Evolutionary conservation across 2,113 vertebrate species (phyloP).

Genomic region (Upupa epops): DNA sequence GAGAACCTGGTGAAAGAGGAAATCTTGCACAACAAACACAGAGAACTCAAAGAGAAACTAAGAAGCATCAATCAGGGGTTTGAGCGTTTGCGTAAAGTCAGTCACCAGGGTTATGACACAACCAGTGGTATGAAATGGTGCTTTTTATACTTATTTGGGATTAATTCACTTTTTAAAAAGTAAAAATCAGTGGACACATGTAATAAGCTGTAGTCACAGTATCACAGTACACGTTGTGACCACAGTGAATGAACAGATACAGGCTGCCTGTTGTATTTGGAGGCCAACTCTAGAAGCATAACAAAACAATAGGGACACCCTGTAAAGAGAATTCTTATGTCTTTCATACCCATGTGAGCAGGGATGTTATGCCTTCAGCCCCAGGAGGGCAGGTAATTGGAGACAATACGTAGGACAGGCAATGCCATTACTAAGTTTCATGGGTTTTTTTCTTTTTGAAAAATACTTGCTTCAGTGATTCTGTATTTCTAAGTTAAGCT

Average conservation of each 20-base stretch:
- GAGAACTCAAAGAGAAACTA: constrained; percentile 88
- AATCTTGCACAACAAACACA: constrained; percentile 81
- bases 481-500: neutral
- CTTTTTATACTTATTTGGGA: neutral
- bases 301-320: neutral
- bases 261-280: neutral
- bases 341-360: neutral
- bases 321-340: neutral
- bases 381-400: neutral
- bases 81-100: constrained; percentile 88
- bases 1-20: constrained; percentile 76
- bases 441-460: neutral
- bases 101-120: constrained; percentile 86
- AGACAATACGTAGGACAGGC: neutral
- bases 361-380: neutral
- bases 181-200: neutral
- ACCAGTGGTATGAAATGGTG: constrained; percentile 78
- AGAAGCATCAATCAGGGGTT: constrained; percentile 89
- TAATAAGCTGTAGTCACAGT: neutral
- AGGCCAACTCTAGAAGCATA: neutral
- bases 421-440: neutral
- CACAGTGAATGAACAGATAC: neutral
- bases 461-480: neutral
- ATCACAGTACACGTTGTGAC: neutral
- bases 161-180: neutral